Evolutionary conservation across 2,888 invertebrate species (phyloP).

Genomic region (Melitaea athalia): DNA sequence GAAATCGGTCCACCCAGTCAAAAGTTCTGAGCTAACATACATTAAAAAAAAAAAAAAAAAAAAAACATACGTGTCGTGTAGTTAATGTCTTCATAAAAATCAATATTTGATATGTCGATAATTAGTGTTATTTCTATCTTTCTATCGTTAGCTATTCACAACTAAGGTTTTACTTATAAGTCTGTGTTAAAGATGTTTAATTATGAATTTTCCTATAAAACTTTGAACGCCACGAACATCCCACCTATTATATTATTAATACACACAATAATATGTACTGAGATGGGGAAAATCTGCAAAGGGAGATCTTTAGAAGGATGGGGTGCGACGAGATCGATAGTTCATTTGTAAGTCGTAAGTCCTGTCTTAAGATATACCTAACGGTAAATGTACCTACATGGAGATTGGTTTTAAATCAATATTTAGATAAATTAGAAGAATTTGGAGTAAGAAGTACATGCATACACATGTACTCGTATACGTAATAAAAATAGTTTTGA

Average conservation of each 20-base stretch:
- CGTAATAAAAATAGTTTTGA: no score
- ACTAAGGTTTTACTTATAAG: not conserved
- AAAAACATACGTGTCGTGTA: no score
- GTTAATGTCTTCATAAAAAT: no score
- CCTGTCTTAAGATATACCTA: not conserved
- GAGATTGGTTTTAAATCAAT: not conserved
- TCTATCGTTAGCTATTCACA: no score
- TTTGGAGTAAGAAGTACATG: no score
- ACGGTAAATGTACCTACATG: not conserved
- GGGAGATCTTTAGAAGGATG: constrained; percentile 10
- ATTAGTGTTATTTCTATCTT: no score
- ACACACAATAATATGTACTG: constrained; percentile 3
- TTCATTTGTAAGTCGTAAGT: constrained; percentile 14
- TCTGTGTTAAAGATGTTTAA: not conserved
- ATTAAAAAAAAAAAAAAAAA: no score
- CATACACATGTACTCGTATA: no score
- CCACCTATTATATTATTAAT: constrained; percentile 4
- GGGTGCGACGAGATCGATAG: constrained; percentile 16
- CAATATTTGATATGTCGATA: no score
- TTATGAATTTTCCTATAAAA: not conserved
- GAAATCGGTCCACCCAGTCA: no score
- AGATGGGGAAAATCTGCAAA: constrained; percentile 4
- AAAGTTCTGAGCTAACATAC: no score
- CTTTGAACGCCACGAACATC: not conserved
- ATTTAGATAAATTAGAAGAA: not conserved